Conservation (phyloP, 2,888 invertebrate genomes). For the Meganola albula region DNA sequence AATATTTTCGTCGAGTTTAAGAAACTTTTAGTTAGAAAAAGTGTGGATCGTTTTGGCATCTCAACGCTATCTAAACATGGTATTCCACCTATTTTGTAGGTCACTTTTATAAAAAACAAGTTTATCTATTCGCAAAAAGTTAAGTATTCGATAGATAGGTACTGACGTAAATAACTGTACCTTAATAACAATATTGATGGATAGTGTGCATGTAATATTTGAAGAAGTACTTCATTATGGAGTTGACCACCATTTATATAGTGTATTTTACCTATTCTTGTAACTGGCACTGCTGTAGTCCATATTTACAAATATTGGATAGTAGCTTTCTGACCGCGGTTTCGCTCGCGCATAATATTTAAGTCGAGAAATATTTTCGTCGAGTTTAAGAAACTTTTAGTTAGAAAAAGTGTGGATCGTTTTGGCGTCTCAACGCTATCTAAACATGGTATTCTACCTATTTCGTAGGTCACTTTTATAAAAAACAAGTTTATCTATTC, state of each 20-base stretch:
- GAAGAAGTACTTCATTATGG: no score
- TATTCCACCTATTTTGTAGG: slow-evolving; percentile 34
- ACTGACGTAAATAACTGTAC: slow-evolving; percentile 50
- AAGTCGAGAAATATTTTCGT: slow-evolving; percentile 20
- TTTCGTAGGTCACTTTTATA: slow-evolving; percentile 38
- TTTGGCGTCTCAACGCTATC: slow-evolving; percentile 22
- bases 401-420: slow-evolving; percentile 12
- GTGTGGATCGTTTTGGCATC: slow-evolving; percentile 13
- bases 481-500: slow-evolving; percentile 44
- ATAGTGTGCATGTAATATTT: no score
- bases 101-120: slow-evolving; percentile 41
- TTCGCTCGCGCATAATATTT: no score
- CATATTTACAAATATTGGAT: no score
- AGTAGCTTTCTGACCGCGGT: no score
- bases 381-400: slow-evolving; percentile 10
- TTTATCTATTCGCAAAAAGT: slow-evolving; percentile 44
- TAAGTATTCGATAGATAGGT: slow-evolving; percentile 43
- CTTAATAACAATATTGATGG: slow-evolving; percentile 35
- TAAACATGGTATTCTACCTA: slow-evolving; percentile 30
- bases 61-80: slow-evolving; percentile 29
- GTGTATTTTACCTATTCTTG: no score
- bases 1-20: slow-evolving; percentile 17
- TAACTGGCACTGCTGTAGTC: no score
- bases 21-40: slow-evolving; percentile 10
- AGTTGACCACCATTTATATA: no score